Evolutionary conservation across 2,888 invertebrate genomes (phyloP), one percentile per base, ranked within the genome.

Genomic region (Microplitis manilae): DNA sequence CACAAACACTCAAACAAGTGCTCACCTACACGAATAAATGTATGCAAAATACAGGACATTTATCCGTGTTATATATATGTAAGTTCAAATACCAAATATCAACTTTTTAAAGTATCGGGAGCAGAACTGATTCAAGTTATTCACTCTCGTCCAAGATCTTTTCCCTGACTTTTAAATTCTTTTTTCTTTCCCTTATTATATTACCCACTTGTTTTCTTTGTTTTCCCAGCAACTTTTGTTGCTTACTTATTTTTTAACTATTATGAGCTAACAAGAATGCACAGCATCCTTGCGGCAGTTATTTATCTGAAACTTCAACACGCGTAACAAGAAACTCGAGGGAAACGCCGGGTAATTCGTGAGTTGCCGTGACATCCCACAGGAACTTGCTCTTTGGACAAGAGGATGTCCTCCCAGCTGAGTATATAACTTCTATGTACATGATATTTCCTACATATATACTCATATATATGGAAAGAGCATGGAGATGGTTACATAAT

Each of bases 271-370:
- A 13, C 50, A 50, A 50, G 50, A 50, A 50, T 50, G 50, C 50
- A 50, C 50, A 50, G 8, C 50, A 13, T 50, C 50, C 50, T 50
- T 62, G 17, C 2, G 62, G 62, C 17, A 6, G 20, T n/a, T 39
- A 67, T 67, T 67, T 38, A 67, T 67, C n/a, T 67, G 6, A 67
- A n/a, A 20, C 20, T 13, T 67, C 39, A 67, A 20, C 67, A 67
- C 67, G 39, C 30, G 67, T 67, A 67, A 67, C 67, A 67, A 67
- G 67, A 67, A 67, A 67, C 67, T 30, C 13, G 67, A 38, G 67
- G 67, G 50, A 50, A 50, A 2, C 50, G 50, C 38, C n/a, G 20
- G 62, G 62, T 62, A 62, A 62, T 62, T 62, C 62, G 62, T 20
- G 62, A 62, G 62, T 62, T 62, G 17, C 62, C 20, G 62, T 62